phyloP scores from a whole-genome alignment of 2,888 invertebrate genomes.

The Heliconius aoede region DNA sequence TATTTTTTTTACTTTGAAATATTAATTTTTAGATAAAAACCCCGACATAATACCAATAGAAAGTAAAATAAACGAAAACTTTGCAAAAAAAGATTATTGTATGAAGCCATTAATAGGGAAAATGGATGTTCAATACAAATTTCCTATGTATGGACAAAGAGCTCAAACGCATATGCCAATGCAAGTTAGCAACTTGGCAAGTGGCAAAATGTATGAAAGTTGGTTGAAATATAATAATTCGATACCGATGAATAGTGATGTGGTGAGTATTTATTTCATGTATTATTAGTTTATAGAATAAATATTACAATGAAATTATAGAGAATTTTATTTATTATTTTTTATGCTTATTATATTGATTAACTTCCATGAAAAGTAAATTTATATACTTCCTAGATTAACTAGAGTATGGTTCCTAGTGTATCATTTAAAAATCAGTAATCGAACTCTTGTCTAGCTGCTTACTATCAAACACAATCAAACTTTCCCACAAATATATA shows the following conservation, averaged over 20 bases:
- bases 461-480: too few relatives aligned
- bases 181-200: constrained; percentile 70
- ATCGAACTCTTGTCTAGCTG: too few relatives aligned
- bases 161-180: constrained; percentile 64
- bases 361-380: too few relatives aligned
- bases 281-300: background rate
- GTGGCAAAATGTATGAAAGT: constrained; percentile 80
- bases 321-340: too few relatives aligned
- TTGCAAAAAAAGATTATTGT: constrained; percentile 77
- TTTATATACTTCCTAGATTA: too few relatives aligned
- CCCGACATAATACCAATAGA: constrained; percentile 80
- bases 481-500: background rate
- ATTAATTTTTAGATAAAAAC: constrained; percentile 71
- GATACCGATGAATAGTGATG: constrained; percentile 72
- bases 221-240: constrained; percentile 82
- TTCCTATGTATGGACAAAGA: constrained; percentile 56
- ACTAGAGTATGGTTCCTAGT: too few relatives aligned
- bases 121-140: constrained; percentile 52
- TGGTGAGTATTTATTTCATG: constrained; percentile 65
- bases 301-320: too few relatives aligned
- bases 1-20: constrained; percentile 13
- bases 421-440: too few relatives aligned
- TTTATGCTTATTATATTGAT: too few relatives aligned
- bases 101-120: constrained; percentile 62
- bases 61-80: constrained; percentile 77